These are phyloP conservation scores for Ibidorhyncha struthersii DNA, from an alignment of 2,113 vertebrate genomes.

Conservation along the genomic window DNA sequence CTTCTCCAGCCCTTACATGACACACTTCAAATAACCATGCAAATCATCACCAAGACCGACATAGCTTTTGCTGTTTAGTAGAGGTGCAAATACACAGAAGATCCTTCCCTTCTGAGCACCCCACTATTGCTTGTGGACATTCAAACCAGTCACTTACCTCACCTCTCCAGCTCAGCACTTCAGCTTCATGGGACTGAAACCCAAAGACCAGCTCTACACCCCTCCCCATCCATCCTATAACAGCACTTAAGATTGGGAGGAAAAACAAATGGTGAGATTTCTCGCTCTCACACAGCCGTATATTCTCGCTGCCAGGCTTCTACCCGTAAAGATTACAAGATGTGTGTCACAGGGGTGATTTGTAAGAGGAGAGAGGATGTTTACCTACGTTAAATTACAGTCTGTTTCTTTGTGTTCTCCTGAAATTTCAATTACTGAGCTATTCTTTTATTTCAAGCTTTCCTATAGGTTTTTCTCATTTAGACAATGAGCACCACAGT, in stretches of 20 bases:
- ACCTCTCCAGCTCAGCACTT: neutral
- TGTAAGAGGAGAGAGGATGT: constrained; percentile 5
- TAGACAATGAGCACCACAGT: neutral
- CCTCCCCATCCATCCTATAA: neutral
- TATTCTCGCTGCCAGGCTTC: neutral
- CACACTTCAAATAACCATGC: neutral
- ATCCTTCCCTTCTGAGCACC: neutral
- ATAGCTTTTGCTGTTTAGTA: neutral
- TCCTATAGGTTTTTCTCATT: constrained; percentile 27
- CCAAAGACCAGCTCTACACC: neutral
- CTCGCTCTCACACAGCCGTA: neutral
- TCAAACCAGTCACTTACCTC: neutral
- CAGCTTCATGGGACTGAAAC: neutral
- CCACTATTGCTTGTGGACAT: neutral
- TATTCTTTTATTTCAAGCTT: constrained; percentile 14
- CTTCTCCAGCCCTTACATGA: neutral
- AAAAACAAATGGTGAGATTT: neutral
- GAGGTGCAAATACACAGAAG: neutral
- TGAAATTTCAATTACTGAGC: constrained; percentile 57
- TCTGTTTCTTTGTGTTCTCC: constrained; percentile 23
- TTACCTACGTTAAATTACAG: constrained; percentile 32
- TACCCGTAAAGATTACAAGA: constrained; percentile 8
- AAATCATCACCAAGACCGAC: neutral
- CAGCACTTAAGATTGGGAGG: accelerated
- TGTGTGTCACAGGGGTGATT: constrained; percentile 41